Evolutionary conservation across 2,113 vertebrate species (phyloP).

Genomic region (Prochilodus magdalenae): DNA sequence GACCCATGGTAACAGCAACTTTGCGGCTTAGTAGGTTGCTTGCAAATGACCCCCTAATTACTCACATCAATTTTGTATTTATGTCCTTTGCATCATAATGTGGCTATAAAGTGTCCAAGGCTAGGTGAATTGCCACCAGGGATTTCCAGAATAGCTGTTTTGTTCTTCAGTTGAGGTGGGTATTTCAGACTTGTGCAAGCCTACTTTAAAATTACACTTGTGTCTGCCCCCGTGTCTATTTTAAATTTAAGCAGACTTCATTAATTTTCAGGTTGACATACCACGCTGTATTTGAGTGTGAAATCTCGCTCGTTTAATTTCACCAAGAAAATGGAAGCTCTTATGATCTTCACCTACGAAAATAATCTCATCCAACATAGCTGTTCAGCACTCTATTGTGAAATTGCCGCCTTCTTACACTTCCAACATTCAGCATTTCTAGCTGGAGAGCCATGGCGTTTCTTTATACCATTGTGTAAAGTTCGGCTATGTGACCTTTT

Average conservation of each 20-base stretch:
- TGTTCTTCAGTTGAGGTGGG: background rate
- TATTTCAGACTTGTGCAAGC: background rate
- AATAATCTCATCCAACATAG: too few species aligned
- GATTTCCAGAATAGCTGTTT: background rate
- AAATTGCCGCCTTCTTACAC: too few species aligned
- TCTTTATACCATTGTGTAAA: too few species aligned
- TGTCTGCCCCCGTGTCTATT: slow-evolving; percentile 31
- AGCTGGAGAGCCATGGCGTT: too few species aligned
- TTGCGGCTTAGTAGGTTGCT: slow-evolving; percentile 8
- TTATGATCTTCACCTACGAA: too few species aligned
- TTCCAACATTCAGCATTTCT: too few species aligned
- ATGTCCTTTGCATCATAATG: background rate
- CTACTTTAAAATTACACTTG: slow-evolving; percentile 15
- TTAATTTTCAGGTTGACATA: background rate
- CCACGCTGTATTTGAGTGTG: background rate
- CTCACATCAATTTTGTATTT: background rate
- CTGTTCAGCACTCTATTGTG: too few species aligned
- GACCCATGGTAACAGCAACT: background rate
- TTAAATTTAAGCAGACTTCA: slow-evolving; percentile 8
- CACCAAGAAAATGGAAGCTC: too few species aligned
- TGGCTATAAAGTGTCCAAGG: slow-evolving; percentile 9
- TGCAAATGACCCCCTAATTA: background rate
- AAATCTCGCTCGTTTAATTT: too few species aligned
- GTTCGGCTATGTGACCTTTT: too few species aligned
- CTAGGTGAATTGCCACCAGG: background rate